These are phyloP conservation scores for Diorhabda sublineata DNA, from an alignment of 1,140 invertebrate genomes.

Conservation along the genomic window DNA sequence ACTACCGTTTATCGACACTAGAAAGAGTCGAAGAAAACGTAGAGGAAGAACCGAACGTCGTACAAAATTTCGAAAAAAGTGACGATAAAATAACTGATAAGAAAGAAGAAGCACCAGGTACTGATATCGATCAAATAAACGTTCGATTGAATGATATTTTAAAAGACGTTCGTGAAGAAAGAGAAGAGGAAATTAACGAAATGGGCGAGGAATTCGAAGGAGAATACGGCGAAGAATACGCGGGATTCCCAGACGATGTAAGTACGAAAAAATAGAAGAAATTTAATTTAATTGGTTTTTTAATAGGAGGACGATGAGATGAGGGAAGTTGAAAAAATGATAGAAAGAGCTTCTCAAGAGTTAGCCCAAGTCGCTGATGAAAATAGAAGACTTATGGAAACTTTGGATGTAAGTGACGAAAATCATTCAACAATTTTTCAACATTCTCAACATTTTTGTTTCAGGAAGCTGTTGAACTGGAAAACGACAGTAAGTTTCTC, in stretches of 20 bases:
- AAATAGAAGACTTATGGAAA: slow-evolving; percentile 31
- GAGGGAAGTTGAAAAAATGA: slow-evolving; percentile 38
- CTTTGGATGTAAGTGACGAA: slow-evolving; percentile 11
- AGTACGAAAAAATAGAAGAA: slow-evolving; percentile 7
- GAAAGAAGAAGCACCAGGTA: slow-evolving; percentile 35
- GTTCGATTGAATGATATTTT: slow-evolving; percentile 52
- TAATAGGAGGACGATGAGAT: slow-evolving; percentile 32
- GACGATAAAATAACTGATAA: not conserved
- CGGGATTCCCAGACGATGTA: not conserved
- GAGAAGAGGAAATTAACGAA: slow-evolving; percentile 22
- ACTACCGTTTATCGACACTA: not conserved
- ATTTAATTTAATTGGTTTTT: not conserved
- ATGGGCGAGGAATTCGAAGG: slow-evolving; percentile 8
- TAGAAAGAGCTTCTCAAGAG: slow-evolving; percentile 35
- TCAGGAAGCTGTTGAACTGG: not conserved
- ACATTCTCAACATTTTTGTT: not conserved
- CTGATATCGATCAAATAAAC: slow-evolving; percentile 56
- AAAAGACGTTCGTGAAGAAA: slow-evolving; percentile 39
- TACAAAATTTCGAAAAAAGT: too few relatives aligned
- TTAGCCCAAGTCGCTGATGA: slow-evolving; percentile 37
- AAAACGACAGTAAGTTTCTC: not conserved
- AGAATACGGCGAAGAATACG: slow-evolving; percentile 16
- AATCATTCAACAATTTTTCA: not conserved
- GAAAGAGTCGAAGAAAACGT: not conserved
- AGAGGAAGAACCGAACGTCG: not conserved